A percentile compares a stretch with the other conserved stretches of the same genome.
Evolutionary conservation across 1,140 invertebrate species (phyloP).

Genomic region (Mercenaria mercenaria): DNA sequence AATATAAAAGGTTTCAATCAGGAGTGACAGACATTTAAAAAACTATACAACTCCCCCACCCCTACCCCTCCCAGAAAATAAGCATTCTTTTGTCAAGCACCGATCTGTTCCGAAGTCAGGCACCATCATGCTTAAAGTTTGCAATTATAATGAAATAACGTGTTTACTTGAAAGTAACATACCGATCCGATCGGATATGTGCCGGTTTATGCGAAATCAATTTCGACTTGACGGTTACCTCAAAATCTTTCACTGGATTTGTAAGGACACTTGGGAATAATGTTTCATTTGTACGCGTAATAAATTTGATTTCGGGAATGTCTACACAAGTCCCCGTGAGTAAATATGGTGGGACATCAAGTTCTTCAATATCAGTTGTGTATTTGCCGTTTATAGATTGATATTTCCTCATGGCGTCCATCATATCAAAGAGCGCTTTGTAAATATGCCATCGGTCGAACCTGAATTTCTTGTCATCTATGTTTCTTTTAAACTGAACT

Average conservation of each 20-base stretch:
- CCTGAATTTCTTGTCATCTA: slow-evolving; percentile 3
- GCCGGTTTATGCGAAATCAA: slow-evolving; percentile 39
- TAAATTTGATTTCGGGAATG: slow-evolving; percentile 35
- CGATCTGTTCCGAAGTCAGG: no score
- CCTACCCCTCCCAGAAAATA: no score
- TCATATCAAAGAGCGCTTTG: slow-evolving; percentile 54
- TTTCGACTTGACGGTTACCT: slow-evolving; percentile 37
- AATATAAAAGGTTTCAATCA: no score
- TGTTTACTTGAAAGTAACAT: slow-evolving; percentile 38
- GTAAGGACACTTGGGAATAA: background rate
- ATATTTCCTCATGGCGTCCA: slow-evolving; percentile 49
- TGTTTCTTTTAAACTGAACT: slow-evolving; percentile 40
- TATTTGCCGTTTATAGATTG: slow-evolving; percentile 35
- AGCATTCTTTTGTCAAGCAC: no score
- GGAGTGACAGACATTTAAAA: no score
- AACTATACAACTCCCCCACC: no score
- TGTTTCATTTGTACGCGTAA: slow-evolving; percentile 11
- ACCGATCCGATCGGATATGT: slow-evolving; percentile 50
- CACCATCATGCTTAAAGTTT: no score
- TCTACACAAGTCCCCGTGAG: slow-evolving; percentile 29
- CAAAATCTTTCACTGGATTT: background rate
- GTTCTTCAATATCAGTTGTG: slow-evolving; percentile 38
- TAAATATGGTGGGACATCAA: slow-evolving; percentile 61
- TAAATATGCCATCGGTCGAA: slow-evolving; percentile 55
- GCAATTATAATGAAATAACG: no score